Base-by-base conservation (phyloP, 2,113 vertebrate species). In the Todiramphus saurophagus region DNA sequence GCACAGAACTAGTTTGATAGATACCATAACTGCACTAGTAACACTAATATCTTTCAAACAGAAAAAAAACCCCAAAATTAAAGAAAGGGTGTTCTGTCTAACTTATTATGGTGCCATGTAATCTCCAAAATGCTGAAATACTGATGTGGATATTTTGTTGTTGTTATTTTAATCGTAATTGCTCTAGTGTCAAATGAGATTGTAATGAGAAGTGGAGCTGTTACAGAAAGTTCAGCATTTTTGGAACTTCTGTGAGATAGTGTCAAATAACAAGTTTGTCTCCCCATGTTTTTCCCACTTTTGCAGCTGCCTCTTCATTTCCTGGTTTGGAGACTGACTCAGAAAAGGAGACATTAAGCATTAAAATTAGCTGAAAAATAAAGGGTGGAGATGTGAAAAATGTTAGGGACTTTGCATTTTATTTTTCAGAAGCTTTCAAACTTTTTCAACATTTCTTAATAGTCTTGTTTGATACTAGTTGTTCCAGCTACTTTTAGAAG, bases 261-360 rank as follows among this genome's bases (percentile, higher is more conserved):
- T 96, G 95, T 95, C 91, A 96, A 79, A 66, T 94, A 97, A 97
- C 95, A 97, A 94, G 93, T 95, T 94, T 91, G 93, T 89, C 95
- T 69, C 77, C 75, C 62, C 74, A 56, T 97, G 94, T 96, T 96
- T 97, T 97, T 97, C 91, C 96, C 95, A 97, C 83, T 95, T 96
- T 93, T 96, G 89, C 95, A 97, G 89, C 96, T 97, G 95, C 96
- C 96, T 97, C 95, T 97, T 97, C 96, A 73, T 96, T 95, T 85
- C 84, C 87, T 95, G 93, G 62, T 96, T 96, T 95, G 95, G 91
- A 95, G 91, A 53, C 77, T 96, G 96, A 96, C 95, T 96, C 96
- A 97, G 94, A 96, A 96, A 89, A 89, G 62, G 89, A 87, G 91
- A 58, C 91, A 91, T 94, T 91, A 95, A 93, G 91, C 74, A 94